Base-by-base conservation (phyloP, 2,888 invertebrate species). In the Scaptomyza flava region DNA sequence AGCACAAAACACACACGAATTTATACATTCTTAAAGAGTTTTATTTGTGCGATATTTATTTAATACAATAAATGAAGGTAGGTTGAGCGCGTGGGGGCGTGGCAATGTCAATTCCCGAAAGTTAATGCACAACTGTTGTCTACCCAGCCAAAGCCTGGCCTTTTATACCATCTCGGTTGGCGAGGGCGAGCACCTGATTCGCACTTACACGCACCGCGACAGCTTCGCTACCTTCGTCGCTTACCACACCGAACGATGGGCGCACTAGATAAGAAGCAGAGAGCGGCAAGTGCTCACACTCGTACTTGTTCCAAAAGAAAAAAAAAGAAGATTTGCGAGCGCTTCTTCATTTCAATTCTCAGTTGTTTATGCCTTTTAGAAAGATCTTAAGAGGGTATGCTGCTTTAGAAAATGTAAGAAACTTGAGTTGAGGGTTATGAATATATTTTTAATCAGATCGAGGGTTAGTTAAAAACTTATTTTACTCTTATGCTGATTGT, bases 241-340 rank as follows among this genome's bases (percentile, higher is more conserved):
- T 72, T 73, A 66, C 76, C 66, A 52, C 58, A 54, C 65, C 76
- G 33, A 65, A 65, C 75, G 89, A 90, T 90, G 89, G 88, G 89
- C 87, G 89, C 88, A 80, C 88, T 88, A 89, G 89, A 89, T 89
- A 89, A 82, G 85, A 74, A 62, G 61, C 77, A 64, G 77, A 75
- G 75, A 75, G 75, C 77, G 68, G 75, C 78, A 76, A 79, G 84
- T 81, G 80, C 82, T 70, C 77, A 68, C 54, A 56, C 31, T 51
- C 53, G 54, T 43, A 58, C 54, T 70, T 61, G 61, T 67, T 76
- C 53, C 34, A 27, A 34, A 9, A 17, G 3, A 43, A 42, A 36
- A 31, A 9, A 43, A 63, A 70, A 59, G 74, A 72, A 68, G 74
- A 84, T 69, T 72, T 79, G 77, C 81, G 67, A 72, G 63, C 74